Base-by-base conservation (phyloP, 2,888 invertebrate genomes). In the Lepidochitona cinerea region DNA sequence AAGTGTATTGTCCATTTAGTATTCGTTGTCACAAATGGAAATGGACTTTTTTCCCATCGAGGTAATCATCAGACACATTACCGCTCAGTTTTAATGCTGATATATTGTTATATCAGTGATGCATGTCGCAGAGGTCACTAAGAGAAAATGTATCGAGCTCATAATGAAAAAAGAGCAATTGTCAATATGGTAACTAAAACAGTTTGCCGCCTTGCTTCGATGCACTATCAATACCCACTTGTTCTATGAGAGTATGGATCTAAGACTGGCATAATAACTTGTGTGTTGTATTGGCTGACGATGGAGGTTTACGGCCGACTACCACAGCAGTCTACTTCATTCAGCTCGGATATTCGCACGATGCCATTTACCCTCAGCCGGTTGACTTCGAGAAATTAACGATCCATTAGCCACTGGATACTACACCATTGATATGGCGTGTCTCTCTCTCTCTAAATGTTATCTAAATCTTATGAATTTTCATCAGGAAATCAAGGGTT, bases 401-500 rank as follows among this genome's bases (percentile, higher is more conserved):
- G 29, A 29, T 14, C 59, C 59, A 59, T 59, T 59, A 59, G 59
- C 26, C 29, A 32, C 12, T 59, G 23, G 59, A 59, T 59, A 29
- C 23, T 32, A 29, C 59, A 32, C 59, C 59, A 29, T 29, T 3
- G 26, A 14, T 23, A 59, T 59, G 23, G 4, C 59, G 59, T 59
- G 23, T 59, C 29, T 29, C 59, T 26, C 26, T 32, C 23, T 23
- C 59, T 23, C 23, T 12, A 14, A 29, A 23, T 59, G 59, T 59
- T 29, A 59, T 59, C 32, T 32, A 23, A 59, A 59, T 29, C 59
- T 29, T 59, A 59, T 59, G 59, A 59, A 59, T 59, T 59, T 59
- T 59, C 59, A 59, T 59, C 59, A 59, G 59, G 59, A 59, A 59
- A 59, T 59, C 23, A 32, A 26, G 59, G 59, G 12, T 59, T 29